phyloP scores from a whole-genome alignment of 2,888 invertebrate species.

The Thalpophila matura region DNA sequence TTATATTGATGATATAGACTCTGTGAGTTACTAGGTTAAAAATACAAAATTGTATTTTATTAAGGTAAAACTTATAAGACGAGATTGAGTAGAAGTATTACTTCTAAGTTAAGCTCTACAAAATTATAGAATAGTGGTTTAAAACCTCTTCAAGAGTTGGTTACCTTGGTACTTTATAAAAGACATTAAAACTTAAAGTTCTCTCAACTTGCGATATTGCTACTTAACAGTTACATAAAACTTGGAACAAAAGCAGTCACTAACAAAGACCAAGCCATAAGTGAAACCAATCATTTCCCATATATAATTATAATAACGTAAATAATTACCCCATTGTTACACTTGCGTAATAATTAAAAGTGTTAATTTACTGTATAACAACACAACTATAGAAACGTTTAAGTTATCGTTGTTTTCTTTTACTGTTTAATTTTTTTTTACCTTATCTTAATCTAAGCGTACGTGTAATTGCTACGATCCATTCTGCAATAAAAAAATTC shows the following conservation, averaged over 20 bases:
- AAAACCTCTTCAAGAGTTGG: constrained; percentile 42
- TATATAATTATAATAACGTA: constrained; percentile 51
- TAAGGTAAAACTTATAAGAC: constrained; percentile 6
- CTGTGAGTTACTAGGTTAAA: background rate
- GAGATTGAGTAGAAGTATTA: constrained; percentile 2
- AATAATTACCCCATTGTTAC: constrained; percentile 62
- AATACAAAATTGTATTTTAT: constrained; percentile 12
- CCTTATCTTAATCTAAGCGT: constrained; percentile 13
- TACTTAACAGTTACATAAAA: constrained; percentile 55
- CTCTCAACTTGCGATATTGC: constrained; percentile 40
- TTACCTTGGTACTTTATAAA: constrained; percentile 43
- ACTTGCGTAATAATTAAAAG: constrained; percentile 47
- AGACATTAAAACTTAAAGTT: constrained; percentile 46
- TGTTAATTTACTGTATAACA: constrained; percentile 54
- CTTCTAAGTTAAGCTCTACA: constrained; percentile 22
- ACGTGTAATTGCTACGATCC: background rate
- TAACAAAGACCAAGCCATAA: constrained; percentile 55
- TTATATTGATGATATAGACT: background rate
- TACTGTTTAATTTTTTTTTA: constrained; percentile 29
- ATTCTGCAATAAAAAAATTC: constrained; percentile 21
- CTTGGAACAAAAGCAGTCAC: constrained; percentile 56
- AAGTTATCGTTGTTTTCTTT: constrained; percentile 28
- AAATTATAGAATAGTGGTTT: constrained; percentile 25
- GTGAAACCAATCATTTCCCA: constrained; percentile 64
- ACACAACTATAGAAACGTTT: constrained; percentile 15